These are phyloP conservation scores for Neoaliturus tenellus DNA, from an alignment of 2,888 invertebrate species.

Conservation along the genomic window DNA sequence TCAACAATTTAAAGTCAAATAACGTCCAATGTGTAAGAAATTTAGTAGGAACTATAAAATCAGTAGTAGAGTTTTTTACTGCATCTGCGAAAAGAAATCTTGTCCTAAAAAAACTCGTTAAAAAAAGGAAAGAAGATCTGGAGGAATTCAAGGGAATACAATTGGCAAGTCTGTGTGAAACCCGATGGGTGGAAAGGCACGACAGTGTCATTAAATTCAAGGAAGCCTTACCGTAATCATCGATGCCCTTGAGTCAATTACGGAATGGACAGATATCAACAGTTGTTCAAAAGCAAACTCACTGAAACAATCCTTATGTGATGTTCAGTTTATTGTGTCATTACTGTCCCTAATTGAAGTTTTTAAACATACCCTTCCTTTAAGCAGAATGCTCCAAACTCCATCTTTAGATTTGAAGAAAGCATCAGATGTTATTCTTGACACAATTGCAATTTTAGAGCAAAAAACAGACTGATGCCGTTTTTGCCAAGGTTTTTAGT, in stretches of 20 bases:
- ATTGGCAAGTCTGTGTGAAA: conserved; percentile 61
- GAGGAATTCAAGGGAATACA: conserved; percentile 37
- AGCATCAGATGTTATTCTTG: conserved; percentile 66
- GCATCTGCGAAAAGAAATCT: conserved; percentile 25
- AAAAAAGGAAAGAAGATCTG: conserved; percentile 52
- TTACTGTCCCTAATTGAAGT: conserved; percentile 6
- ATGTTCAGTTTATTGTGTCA: conserved; percentile 40
- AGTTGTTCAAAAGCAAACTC: conserved; percentile 46
- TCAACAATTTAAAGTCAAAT: conserved; percentile 42
- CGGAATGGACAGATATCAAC: conserved; percentile 36
- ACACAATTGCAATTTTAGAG: conserved; percentile 64
- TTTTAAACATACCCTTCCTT: neutral
- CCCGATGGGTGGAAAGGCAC: conserved; percentile 62
- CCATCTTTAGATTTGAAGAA: conserved; percentile 66
- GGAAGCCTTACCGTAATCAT: conserved; percentile 45
- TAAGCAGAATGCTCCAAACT: conserved; percentile 52
- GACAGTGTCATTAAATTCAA: conserved; percentile 58
- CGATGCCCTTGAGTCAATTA: conserved; percentile 58
- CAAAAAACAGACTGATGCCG: conserved; percentile 64
- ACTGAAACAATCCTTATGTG: conserved; percentile 40
- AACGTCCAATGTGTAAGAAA: conserved; percentile 32
- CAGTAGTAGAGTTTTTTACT: conserved; percentile 4
- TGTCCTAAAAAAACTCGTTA: conserved; percentile 43
- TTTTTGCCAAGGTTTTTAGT: conserved; percentile 65
- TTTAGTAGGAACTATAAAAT: conserved; percentile 32